Evolutionary conservation across 2,113 vertebrate genomes (phyloP).

Genomic region (Porphyrio hochstetteri): DNA sequence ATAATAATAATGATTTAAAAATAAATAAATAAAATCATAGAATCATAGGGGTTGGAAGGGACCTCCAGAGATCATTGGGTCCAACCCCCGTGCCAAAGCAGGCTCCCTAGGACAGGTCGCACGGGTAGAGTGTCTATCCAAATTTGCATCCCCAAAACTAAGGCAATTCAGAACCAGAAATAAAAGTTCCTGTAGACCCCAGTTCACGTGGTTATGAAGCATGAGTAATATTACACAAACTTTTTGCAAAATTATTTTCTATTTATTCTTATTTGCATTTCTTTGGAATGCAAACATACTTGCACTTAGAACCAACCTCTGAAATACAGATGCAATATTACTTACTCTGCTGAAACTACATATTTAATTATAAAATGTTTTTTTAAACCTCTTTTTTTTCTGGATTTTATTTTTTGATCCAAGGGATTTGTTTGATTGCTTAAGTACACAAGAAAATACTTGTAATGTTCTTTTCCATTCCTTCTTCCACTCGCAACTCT

Average conservation of each 20-base stretch:
- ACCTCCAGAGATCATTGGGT: too few relatives aligned
- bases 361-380: background rate
- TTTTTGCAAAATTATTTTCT: background rate
- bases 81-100: too few relatives aligned
- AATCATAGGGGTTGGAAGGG: too few relatives aligned
- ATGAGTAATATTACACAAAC: background rate
- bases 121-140: background rate
- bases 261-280: background rate
- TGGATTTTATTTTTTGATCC: background rate
- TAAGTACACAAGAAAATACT: background rate
- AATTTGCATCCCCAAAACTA: background rate
- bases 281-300: background rate
- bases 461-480: background rate
- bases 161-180: background rate
- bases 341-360: background rate
- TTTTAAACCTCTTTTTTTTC: background rate
- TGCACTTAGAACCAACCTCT: background rate
- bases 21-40: too few relatives aligned
- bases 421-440: background rate
- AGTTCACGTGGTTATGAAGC: background rate
- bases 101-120: too few relatives aligned
- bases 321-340: background rate
- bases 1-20: background rate
- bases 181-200: background rate
- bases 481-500: background rate